Percentiles rank a stretch among this genome's conserved stretches.
phyloP scores from a whole-genome alignment of 2,113 vertebrate genomes.

The Sebastes fasciatus region DNA sequence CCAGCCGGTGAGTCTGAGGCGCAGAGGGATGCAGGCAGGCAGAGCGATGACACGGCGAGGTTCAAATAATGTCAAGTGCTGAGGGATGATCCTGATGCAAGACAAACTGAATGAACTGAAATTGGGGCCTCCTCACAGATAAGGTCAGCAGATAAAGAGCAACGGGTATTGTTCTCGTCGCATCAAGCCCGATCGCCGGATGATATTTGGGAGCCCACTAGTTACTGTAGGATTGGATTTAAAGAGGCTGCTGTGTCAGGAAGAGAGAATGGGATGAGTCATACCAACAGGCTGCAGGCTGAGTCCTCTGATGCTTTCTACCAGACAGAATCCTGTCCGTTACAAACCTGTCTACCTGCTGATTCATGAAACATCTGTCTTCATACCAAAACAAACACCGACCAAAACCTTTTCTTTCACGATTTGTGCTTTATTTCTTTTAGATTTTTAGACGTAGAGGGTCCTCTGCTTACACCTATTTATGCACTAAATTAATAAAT shows the following conservation, averaged over 20 bases:
- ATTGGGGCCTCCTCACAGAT: constrained; percentile 45
- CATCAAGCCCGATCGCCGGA: constrained; percentile 11
- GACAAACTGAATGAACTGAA: constrained; percentile 55
- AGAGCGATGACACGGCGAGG: constrained; percentile 45
- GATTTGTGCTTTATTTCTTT: background rate
- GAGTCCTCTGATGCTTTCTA: constrained; percentile 29
- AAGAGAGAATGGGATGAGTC: constrained; percentile 58
- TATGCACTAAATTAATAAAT: no score
- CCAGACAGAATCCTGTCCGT: constrained; percentile 17
- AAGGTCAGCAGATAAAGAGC: constrained; percentile 70
- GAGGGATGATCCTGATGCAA: constrained; percentile 63
- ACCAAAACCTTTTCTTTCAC: background rate
- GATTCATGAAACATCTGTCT: constrained; percentile 3
- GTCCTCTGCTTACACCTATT: background rate
- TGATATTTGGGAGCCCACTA: constrained; percentile 58
- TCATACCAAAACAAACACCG: background rate
- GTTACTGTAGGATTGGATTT: constrained; percentile 58
- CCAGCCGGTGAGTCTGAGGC: constrained; percentile 61
- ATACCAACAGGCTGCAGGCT: constrained; percentile 54
- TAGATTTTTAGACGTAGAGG: background rate
- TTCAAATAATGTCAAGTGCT: constrained; percentile 72
- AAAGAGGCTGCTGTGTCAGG: constrained; percentile 57
- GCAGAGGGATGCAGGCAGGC: constrained; percentile 40
- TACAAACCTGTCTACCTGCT: constrained; percentile 9
- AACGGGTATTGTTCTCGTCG: constrained; percentile 38